These are phyloP conservation scores for Piaya cayana DNA, from an alignment of 2,113 vertebrate species.

Conservation along the genomic window DNA sequence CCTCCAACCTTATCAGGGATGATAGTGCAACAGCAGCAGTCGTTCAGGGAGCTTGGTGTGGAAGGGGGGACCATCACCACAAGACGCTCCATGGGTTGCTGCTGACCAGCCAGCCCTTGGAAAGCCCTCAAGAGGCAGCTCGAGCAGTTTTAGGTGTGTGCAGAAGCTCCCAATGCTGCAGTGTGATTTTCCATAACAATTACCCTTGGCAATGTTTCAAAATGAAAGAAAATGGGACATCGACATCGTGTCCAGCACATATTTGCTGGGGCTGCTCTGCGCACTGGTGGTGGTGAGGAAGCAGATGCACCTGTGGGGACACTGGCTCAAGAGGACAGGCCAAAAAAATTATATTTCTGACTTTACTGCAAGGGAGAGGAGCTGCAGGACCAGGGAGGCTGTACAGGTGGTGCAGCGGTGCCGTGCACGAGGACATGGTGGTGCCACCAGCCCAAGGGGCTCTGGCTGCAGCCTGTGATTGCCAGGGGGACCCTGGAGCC, in stretches of 20 bases:
- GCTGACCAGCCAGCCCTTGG: not conserved
- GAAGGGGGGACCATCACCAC: not conserved
- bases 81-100: fast-evolving
- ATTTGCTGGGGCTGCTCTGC: not conserved
- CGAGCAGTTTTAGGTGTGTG: not conserved
- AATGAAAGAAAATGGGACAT: fast-evolving
- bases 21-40: fast-evolving
- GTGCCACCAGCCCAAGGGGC: not conserved
- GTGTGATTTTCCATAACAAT: fast-evolving
- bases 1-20: not conserved
- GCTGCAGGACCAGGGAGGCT: fast-evolving
- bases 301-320: not conserved
- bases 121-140: fast-evolving
- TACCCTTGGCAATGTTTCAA: fast-evolving
- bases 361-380: not conserved
- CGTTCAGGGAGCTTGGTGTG: fast-evolving
- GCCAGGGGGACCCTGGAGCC: too few species aligned
- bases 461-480: not conserved
- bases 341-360: not conserved
- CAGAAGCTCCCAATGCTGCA: fast-evolving
- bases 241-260: not conserved
- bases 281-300: fast-evolving
- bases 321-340: fast-evolving
- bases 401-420: fast-evolving
- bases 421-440: fast-evolving